phyloP scores from a whole-genome alignment of 2,888 invertebrate species.

The Tortrix viridana region DNA sequence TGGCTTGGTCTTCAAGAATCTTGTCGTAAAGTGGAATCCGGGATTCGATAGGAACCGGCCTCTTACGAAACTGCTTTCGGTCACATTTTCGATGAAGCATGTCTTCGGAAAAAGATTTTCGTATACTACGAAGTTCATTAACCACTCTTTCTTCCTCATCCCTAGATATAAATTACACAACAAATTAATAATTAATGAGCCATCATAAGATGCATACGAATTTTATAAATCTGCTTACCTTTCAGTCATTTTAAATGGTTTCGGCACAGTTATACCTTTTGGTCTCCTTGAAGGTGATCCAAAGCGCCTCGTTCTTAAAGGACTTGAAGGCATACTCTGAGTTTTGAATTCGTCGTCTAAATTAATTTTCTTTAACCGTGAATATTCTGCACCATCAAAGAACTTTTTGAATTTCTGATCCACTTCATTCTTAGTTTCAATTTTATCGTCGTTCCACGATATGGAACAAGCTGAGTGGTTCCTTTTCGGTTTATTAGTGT shows the following conservation, averaged over 20 bases:
- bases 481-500: constrained; percentile 62
- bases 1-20: constrained; percentile 88
- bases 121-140: constrained; percentile 74
- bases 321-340: constrained; percentile 85
- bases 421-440: constrained; percentile 62
- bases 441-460: constrained; percentile 75
- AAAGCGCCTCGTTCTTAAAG: constrained; percentile 67
- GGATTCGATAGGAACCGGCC: constrained; percentile 88
- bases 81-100: constrained; percentile 78
- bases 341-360: constrained; percentile 69
- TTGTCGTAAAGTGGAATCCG: constrained; percentile 89
- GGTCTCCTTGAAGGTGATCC: constrained; percentile 57
- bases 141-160: constrained; percentile 86
- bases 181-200: not conserved
- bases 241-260: constrained; percentile 88
- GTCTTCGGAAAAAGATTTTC: constrained; percentile 76
- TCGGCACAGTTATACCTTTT: constrained; percentile 84
- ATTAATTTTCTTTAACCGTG: constrained; percentile 42
- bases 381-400: constrained; percentile 61
- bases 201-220: not conserved
- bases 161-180: constrained; percentile 61
- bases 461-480: constrained; percentile 78
- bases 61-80: constrained; percentile 83
- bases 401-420: constrained; percentile 73
- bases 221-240: constrained; percentile 71